These are phyloP conservation scores for Odontesthes bonariensis DNA, from an alignment of 2,113 vertebrate genomes.

Conservation along the genomic window DNA sequence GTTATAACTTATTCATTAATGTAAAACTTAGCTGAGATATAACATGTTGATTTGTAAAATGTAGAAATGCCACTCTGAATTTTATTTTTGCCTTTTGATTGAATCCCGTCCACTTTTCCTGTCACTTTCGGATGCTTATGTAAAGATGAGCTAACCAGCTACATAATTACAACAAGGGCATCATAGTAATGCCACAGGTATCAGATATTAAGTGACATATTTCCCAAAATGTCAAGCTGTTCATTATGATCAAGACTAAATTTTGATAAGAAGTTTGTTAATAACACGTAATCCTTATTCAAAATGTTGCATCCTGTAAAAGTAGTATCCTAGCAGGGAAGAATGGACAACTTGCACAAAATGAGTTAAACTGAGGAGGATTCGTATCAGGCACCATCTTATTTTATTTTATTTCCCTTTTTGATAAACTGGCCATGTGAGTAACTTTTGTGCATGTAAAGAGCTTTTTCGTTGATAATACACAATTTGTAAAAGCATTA, in stretches of 20 bases:
- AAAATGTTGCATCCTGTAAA: no score
- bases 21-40: no score
- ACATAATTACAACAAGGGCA: not conserved
- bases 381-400: not conserved
- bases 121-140: not conserved
- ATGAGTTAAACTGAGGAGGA: not conserved
- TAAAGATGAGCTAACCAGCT: conserved; percentile 6
- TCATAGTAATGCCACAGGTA: not conserved
- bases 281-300: no score
- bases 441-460: conserved; percentile 16
- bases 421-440: conserved; percentile 11
- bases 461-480: conserved; percentile 7
- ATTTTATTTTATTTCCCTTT: not conserved
- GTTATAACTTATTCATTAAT: no score
- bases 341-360: fast-evolving
- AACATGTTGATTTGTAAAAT: not conserved
- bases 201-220: not conserved
- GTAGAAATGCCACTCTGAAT: no score
- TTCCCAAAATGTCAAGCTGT: not conserved
- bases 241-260: not conserved
- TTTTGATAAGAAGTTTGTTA: not conserved
- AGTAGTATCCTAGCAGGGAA: not conserved
- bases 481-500: conserved; percentile 24
- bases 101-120: not conserved
- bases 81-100: not conserved